Base-by-base conservation (phyloP, 2,888 invertebrate species). In the Acanthosoma haemorrhoidale region DNA sequence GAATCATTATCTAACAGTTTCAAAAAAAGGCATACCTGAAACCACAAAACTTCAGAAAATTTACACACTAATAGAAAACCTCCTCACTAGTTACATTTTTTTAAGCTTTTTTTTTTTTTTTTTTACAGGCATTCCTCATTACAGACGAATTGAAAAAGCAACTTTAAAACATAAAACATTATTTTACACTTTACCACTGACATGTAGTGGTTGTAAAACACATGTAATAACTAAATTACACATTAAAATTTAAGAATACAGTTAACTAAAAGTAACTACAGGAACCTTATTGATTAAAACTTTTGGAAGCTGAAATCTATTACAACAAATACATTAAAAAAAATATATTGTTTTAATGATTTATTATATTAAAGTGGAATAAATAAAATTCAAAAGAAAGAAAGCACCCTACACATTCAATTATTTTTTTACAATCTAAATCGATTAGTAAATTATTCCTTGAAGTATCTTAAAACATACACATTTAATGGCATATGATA, bases 211-310 rank as follows among this genome's bases (percentile, higher is more conserved):
- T 51, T 51, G 51, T 51, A 51, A 13, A 51, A 51, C 51, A 51
- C 51, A 13, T 51, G 21, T 51, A 51, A 51, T 51, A 51, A 51
- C 51, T 51, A 51, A 51, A 51, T 51, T 51, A 51, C 51, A 25
- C 13, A 51, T 25, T 25, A 51, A 51, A 51, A 51, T 51, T 25
- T 51, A 51, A 25, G 51, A 51, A 51, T 51, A 51, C 51, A 51
- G 25, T 51, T n/a, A 51, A 51, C 51, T 51, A 51, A 51, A 51
- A 51, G 51, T 51, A 51, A 21, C 51, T 51, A 51, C 51, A 51
- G 51, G 51, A 51, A 51, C 51, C 51, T 51, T 51, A 51, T 51
- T 51, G 6, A 4, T 51, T 11, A 51, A 21, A 51, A n/a, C 21
- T 51, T 51, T 51, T 25, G n/a, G 0, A 51, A 25, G 51, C 51